Evolutionary conservation across 2,797 vertebrate species (phyloP), one percentile per base, ranked within the genome.

Genomic region (Discoglossus pictus): DNA sequence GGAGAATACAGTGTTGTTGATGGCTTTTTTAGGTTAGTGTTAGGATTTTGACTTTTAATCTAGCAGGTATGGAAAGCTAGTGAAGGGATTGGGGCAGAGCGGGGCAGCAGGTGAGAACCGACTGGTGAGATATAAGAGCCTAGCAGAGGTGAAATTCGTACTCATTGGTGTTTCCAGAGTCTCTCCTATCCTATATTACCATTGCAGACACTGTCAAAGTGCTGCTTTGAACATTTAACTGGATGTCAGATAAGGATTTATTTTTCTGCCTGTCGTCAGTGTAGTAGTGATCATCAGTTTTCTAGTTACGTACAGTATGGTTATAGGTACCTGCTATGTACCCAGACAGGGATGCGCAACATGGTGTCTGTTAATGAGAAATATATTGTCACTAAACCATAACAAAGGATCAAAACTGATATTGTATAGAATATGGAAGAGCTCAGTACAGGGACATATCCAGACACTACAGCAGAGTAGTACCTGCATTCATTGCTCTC

Each of bases 341-440:
- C 13, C 18, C 36, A 42, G 35, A 38, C 39, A 17, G 17, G 34
- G 27, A 55, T 27, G 46, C 31, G 12, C 58, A 31, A 13, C 51
- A 56, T 40, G 36, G 17, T 24, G 63, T 64, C 60, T 51, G 43
- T 36, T 71, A 71, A 71, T 64, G 68, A 71, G 55, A 59, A 53
- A 50, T 52, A 59, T 36, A 52, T 24, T 64, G 68, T 71, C 68
- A 71, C 24, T 31, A 63, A 51, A 38, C 6, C 47, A 35, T 42
- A 56, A 47, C 50, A 55, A 31, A 7, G 10, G 24, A 18, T 24
- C 17, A 36, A 8, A 51, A 58, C 24, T 43, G 18, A 20, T 12
- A 27, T 15, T 60, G 27, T 25, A 50, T 50, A 50, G 24, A 20
- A 2, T 10, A 50, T n/a, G 11, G 23, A 56, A 40, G 27, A 4